Percentiles rank a stretch among this genome's conserved stretches.
phyloP scores from a whole-genome alignment of 2,797 vertebrate species.

The Gymnocypris eckloni region DNA sequence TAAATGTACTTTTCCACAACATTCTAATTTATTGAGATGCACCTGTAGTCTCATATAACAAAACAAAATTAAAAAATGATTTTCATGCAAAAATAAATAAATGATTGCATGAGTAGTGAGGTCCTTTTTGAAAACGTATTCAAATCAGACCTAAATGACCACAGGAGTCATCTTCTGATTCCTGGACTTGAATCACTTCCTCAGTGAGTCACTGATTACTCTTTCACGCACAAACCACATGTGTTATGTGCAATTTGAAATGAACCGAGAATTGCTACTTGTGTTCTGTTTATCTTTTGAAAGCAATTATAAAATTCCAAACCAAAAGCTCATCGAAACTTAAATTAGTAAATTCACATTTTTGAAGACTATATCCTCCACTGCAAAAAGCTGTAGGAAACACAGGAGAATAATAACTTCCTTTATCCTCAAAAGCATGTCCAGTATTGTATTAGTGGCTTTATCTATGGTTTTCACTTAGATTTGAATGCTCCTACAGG shows the following conservation, averaged over 20 bases:
- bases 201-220: neutral
- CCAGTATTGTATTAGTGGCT: conserved; percentile 13
- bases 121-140: neutral
- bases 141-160: neutral
- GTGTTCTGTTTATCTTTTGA: neutral
- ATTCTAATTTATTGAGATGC: no score
- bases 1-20: no score
- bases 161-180: neutral
- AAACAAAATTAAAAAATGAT: neutral
- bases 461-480: conserved; percentile 30
- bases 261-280: neutral
- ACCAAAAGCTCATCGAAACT: neutral
- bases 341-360: neutral
- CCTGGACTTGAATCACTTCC: conserved; percentile 1
- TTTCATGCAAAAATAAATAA: neutral
- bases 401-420: neutral
- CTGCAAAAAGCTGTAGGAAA: neutral
- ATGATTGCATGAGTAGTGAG: neutral
- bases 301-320: neutral
- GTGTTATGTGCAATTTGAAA: neutral
- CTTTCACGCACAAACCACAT: neutral
- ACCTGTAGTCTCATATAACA: neutral
- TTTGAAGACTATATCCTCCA: neutral
- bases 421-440: conserved; percentile 20
- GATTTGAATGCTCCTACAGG: conserved; percentile 31